Evolutionary conservation across 2,113 vertebrate species (phyloP).

Genomic region (Cromileptes altivelis): DNA sequence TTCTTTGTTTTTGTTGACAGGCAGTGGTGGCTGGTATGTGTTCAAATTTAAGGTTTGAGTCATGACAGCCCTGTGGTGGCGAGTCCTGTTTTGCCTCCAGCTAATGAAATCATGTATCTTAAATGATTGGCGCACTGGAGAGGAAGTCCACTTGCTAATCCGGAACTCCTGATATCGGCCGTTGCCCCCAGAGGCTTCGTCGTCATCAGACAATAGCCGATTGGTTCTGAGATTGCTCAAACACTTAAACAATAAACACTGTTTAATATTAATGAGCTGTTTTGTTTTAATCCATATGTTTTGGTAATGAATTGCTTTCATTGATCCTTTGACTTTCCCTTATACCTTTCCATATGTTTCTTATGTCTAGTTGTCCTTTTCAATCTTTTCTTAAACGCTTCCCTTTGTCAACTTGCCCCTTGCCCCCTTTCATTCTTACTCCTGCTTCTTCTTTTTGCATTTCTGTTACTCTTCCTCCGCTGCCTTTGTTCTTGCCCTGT

Average conservation of each 20-base stretch:
- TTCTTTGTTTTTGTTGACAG: too few species aligned
- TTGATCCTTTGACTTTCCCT: not conserved
- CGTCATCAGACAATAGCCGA: too few species aligned
- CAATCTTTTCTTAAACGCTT: not conserved
- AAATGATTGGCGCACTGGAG: too few species aligned
- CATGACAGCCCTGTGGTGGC: too few species aligned
- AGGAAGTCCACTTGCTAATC: too few species aligned
- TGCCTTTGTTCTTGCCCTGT: constrained; percentile 6
- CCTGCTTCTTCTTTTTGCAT: not conserved
- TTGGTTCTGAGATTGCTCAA: too few species aligned
- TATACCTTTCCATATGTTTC: not conserved
- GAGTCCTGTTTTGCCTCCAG: too few species aligned
- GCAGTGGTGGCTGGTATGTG: too few species aligned
- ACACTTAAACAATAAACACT: not conserved
- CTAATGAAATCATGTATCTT: too few species aligned
- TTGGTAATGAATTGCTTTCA: not conserved
- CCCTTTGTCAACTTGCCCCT: not conserved
- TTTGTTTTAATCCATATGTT: not conserved
- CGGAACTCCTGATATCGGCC: too few species aligned
- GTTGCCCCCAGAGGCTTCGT: too few species aligned
- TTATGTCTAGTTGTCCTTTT: not conserved
- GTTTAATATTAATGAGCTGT: not conserved
- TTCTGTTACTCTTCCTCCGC: not conserved
- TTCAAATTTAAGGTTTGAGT: too few species aligned
- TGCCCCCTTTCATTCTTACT: not conserved